Evolutionary conservation across 2,113 vertebrate species (phyloP).

Genomic region (Isurus oxyrinchus): DNA sequence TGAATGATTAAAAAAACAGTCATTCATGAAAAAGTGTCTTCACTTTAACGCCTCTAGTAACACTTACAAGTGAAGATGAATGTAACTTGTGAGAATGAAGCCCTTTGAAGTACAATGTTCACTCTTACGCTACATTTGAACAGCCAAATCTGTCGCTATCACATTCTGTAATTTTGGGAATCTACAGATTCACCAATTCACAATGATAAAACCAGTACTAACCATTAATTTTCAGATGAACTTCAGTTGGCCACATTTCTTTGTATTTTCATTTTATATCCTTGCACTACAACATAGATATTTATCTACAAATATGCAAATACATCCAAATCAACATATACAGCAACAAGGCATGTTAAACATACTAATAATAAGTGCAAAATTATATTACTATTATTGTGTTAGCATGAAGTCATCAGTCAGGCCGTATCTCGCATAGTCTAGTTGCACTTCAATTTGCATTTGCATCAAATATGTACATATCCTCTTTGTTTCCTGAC

Average conservation of each 20-base stretch:
- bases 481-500: neutral
- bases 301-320: neutral
- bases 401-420: neutral
- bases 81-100: constrained; percentile 1
- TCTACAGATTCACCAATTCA: neutral
- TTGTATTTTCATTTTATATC: neutral
- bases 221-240: neutral
- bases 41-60: neutral
- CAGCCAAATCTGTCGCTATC: neutral
- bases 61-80: neutral
- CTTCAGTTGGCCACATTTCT: neutral
- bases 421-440: neutral
- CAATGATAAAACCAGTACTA: neutral
- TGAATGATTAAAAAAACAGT: neutral
- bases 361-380: neutral
- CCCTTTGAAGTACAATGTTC: constrained; percentile 8
- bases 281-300: neutral
- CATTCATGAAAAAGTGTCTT: neutral
- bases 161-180: neutral
- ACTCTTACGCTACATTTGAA: neutral
- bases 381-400: neutral
- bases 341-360: neutral
- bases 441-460: neutral
- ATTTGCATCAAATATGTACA: neutral
- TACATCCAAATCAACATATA: neutral